Evolutionary conservation across 2,888 invertebrate species (phyloP).

Genomic region (Seira sanloemensis): DNA sequence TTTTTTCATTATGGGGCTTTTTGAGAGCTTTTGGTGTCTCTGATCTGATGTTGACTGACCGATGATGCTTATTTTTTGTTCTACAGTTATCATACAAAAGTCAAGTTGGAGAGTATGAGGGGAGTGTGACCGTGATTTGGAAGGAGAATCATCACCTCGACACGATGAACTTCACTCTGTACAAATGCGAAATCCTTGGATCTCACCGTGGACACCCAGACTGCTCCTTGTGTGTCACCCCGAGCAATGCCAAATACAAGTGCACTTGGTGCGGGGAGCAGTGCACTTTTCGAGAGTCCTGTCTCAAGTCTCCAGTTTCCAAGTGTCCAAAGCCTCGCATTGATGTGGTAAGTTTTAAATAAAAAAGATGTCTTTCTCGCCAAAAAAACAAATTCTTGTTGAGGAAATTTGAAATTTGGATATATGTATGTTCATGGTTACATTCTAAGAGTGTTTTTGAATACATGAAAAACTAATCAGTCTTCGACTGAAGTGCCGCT

Average conservation of each 20-base stretch:
- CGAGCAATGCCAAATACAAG: slow-evolving; percentile 88
- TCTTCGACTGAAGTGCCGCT: background rate
- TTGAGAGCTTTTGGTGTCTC: background rate
- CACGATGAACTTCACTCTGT: slow-evolving; percentile 91
- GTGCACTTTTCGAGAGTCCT: slow-evolving; percentile 90
- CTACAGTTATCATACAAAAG: slow-evolving; percentile 90
- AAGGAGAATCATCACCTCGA: slow-evolving; percentile 95
- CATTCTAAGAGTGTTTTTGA: too few relatives aligned
- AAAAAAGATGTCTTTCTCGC: background rate
- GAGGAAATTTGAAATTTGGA: background rate
- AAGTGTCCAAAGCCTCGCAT: slow-evolving; percentile 95
- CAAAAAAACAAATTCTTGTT: too few relatives aligned
- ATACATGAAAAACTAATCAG: background rate
- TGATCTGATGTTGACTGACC: background rate
- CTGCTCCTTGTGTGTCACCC: slow-evolving; percentile 96
- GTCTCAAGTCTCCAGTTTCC: slow-evolving; percentile 85
- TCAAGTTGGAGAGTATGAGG: slow-evolving; percentile 89
- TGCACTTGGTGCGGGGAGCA: slow-evolving; percentile 97
- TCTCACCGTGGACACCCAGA: slow-evolving; percentile 95
- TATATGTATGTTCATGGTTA: too few relatives aligned
- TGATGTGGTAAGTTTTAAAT: slow-evolving; percentile 86
- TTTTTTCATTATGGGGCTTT: too few relatives aligned
- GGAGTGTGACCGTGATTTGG: slow-evolving; percentile 94
- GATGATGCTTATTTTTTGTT: slow-evolving; percentile 46
- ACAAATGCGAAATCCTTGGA: slow-evolving; percentile 96